These are phyloP conservation scores for Dromius quadrimaculatus DNA, from an alignment of 2,888 invertebrate genomes.

Conservation along the genomic window DNA sequence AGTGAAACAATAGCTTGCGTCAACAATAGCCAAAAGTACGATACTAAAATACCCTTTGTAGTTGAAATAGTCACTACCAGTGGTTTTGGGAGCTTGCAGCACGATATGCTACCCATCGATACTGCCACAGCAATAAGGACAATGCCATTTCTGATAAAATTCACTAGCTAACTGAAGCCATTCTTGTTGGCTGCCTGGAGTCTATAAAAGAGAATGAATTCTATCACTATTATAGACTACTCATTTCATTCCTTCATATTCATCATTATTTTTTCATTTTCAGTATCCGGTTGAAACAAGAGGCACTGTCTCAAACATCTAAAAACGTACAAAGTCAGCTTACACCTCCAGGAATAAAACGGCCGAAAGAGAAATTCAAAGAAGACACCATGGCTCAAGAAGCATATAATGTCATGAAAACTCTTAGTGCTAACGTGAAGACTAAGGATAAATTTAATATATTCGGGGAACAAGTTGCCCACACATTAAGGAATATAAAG, in stretches of 20 bases:
- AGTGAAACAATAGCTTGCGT: neutral
- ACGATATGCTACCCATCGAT: constrained; percentile 43
- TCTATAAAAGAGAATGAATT: neutral
- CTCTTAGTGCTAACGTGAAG: constrained; percentile 50
- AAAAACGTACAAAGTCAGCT: no score
- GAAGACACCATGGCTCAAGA: constrained; percentile 34
- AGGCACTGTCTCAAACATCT: neutral
- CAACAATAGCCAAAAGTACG: constrained; percentile 1
- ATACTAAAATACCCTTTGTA: constrained; percentile 48
- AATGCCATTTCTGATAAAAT: constrained; percentile 41
- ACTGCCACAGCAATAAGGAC: constrained; percentile 41
- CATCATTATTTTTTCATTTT: neutral
- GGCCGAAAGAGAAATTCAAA: no score
- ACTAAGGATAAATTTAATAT: constrained; percentile 52
- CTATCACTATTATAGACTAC: neutral
- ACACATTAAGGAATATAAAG: constrained; percentile 35
- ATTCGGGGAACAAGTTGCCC: constrained; percentile 37
- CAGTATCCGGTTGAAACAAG: no score
- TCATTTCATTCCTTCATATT: neutral
- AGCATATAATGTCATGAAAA: constrained; percentile 52
- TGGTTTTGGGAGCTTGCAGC: constrained; percentile 48
- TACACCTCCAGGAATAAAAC: no score
- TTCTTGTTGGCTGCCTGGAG: no score
- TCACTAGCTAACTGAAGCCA: constrained; percentile 30
- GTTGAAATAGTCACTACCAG: constrained; percentile 45